A percentile compares a stretch with the other conserved stretches of the same genome.
Conservation (phyloP, 37 sponge, comb jelly and placozoan genomes). For the Aphrocallistes beatrix region DNA sequence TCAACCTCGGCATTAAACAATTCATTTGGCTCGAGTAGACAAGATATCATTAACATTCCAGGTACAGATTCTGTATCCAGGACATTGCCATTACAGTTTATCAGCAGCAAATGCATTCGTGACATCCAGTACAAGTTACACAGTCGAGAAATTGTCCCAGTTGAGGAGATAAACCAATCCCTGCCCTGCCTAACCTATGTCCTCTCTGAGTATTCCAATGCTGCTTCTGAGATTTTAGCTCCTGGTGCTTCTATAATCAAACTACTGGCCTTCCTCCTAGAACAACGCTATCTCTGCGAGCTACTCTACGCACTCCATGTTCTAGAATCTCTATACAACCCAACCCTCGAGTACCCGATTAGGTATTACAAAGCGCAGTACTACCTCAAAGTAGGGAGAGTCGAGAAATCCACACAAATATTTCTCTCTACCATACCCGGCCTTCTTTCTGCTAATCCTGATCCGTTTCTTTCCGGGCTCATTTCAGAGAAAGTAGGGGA, state of each 20-base stretch:
- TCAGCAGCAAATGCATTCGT: neutral
- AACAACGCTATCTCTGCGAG: neutral
- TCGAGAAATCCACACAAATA: neutral
- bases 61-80: neutral
- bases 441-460: neutral
- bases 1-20: neutral
- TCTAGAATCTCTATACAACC: neutral
- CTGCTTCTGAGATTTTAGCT: neutral
- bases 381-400: neutral
- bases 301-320: neutral
- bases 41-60: neutral
- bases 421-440: neutral
- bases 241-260: neutral
- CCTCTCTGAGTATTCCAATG: neutral
- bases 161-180: neutral
- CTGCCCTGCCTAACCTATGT: neutral
- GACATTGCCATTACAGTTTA: neutral
- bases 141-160: neutral
- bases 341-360: neutral
- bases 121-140: neutral
- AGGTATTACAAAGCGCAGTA: neutral
- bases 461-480: neutral
- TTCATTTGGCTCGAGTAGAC: neutral
- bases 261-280: neutral
- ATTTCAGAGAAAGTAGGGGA: neutral